Conservation (phyloP, 2,113 vertebrate genomes). For the Sprattus sprattus region DNA sequence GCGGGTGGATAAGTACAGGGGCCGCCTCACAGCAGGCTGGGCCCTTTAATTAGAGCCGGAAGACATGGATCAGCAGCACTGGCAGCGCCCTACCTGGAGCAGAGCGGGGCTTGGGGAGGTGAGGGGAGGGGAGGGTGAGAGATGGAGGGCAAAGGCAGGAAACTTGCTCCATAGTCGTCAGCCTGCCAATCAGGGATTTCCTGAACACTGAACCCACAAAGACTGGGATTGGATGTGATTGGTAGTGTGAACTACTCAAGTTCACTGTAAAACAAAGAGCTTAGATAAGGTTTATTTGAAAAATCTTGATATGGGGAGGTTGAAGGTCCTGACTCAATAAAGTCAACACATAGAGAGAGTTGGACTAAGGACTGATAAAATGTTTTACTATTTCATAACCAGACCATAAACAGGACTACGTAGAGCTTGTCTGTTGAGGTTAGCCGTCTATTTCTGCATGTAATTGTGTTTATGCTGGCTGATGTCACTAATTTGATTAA, state of each 20-base stretch:
- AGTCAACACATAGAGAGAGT: neutral
- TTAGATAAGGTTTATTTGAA: neutral
- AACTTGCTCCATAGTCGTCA: neutral
- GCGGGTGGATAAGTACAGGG: conserved; percentile 69
- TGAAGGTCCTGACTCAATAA: neutral
- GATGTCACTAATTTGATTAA: neutral
- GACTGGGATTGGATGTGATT: neutral
- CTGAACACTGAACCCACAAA: neutral
- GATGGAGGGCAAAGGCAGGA: neutral
- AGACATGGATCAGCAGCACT: conserved; percentile 60
- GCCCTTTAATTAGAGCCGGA: conserved; percentile 75
- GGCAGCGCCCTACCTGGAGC: conserved; percentile 52
- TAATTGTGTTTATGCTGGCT: neutral
- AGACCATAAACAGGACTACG: neutral
- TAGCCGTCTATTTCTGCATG: neutral
- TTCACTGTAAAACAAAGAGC: neutral
- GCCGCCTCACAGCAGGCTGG: conserved; percentile 49
- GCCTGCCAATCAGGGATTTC: neutral
- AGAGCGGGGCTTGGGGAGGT: conserved; percentile 20
- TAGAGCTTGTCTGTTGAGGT: neutral
- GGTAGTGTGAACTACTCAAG: neutral
- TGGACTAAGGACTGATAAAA: neutral
- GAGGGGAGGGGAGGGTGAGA: conserved; percentile 13
- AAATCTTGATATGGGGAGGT: neutral
- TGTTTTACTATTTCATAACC: neutral